phyloP scores from a whole-genome alignment of 2,113 vertebrate genomes.

The Alaudala cheleensis region DNA sequence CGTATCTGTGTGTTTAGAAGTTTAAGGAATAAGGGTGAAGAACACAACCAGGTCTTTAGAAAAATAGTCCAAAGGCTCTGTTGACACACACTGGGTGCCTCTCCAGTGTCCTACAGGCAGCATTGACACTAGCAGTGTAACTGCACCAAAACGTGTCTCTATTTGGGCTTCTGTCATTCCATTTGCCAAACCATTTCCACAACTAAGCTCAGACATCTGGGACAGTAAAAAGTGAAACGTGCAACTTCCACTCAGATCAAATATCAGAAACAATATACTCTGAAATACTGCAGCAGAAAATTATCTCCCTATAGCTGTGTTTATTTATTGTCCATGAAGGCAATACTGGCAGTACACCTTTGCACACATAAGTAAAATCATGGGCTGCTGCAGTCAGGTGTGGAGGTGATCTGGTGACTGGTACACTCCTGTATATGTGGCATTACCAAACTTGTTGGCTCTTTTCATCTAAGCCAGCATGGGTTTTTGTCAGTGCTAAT shows the following conservation, averaged over 20 bases:
- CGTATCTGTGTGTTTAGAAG: neutral
- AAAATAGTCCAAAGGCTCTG: neutral
- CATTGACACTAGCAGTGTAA: neutral
- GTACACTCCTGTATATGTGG: rapidly evolving
- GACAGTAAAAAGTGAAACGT: neutral
- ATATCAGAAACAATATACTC: neutral
- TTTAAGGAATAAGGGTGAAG: neutral
- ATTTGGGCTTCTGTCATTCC: neutral
- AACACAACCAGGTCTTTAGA: neutral
- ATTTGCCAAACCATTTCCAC: neutral
- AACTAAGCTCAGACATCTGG: neutral
- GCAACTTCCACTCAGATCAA: neutral
- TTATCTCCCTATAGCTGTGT: neutral
- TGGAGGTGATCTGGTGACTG: neutral
- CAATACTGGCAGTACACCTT: neutral
- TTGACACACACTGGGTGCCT: neutral
- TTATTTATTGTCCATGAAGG: neutral
- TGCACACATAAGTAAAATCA: neutral
- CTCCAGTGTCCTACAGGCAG: neutral
- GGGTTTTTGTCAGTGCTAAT: neutral
- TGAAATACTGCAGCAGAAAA: neutral
- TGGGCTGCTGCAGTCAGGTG: neutral
- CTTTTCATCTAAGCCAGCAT: neutral
- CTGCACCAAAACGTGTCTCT: neutral
- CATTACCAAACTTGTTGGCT: neutral